Evolutionary conservation across 2,888 invertebrate genomes (phyloP), one percentile per base, ranked within the genome.

Genomic region (Serripes groenlandicus): DNA sequence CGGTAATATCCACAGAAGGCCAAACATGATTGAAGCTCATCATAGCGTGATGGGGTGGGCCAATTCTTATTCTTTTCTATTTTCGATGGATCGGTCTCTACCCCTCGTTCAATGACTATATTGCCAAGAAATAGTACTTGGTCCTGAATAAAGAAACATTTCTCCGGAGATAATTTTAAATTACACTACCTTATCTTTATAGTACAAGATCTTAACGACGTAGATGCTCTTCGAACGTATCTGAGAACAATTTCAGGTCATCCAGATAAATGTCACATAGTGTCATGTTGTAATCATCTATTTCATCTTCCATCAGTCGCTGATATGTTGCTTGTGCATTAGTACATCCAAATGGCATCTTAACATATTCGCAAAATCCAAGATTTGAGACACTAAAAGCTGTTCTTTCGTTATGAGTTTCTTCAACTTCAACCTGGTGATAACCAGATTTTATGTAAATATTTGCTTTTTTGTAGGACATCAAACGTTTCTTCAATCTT

Each of bases 311-410:
- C 86, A 85, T 85, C 23, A 87, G 32, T 2, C 85, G 60, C 30
- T 85, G 82, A 52, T 76, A 86, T 1, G 79, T 79, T 1, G 79
- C 79, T n/a, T 76, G 87, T 3, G 74, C 52, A 52, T 83, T 85
- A 32, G 60, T 49, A 11, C 79, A 35, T 26, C 83, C 85, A 71
- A 87, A 85, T n/a, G n/a, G n/a, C 60, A 28, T 60, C 60, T 60
- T 60, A 28, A 28, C 60, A 28, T 28, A 60, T 60, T 60, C 30
- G 18, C 11, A 60, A 18, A 60, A 54, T 54, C 60, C 60, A 7
- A 60, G 18, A 60, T 60, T 60, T 3, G 60, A 9, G 28, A 60
- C 30, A n/a, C n/a, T n/a, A n/a, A n/a, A n/a, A n/a, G 60, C 60
- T 28, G 60, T 60, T 9, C 60, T 23, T 28, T 60, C 28, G 7